These are phyloP conservation scores for Drosophila setosimentum DNA, from an alignment of 2,888 invertebrate species.

Conservation along the genomic window DNA sequence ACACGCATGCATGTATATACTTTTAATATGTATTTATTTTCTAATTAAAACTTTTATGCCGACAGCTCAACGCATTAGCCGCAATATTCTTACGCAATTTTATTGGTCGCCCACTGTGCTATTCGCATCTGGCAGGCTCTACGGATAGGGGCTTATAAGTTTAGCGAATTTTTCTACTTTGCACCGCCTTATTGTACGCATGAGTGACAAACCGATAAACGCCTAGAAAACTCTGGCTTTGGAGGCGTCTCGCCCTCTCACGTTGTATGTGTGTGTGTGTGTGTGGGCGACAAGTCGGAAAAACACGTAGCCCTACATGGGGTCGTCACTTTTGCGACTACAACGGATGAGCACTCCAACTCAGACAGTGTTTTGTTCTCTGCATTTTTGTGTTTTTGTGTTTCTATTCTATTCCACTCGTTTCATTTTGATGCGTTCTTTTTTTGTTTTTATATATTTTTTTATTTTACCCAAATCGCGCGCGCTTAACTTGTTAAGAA, in stretches of 20 bases:
- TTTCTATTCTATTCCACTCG: constrained; percentile 15
- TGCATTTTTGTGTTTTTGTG: constrained; percentile 5
- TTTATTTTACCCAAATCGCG: constrained; percentile 66
- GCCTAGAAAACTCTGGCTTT: constrained; percentile 32
- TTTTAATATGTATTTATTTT: constrained; percentile 20
- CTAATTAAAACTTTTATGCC: constrained; percentile 71
- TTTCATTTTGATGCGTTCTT: background rate
- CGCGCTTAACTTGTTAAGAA: constrained; percentile 67
- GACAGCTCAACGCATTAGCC: constrained; percentile 22
- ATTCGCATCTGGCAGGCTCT: constrained; percentile 5
- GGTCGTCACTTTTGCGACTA: constrained; percentile 19
- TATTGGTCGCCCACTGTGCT: constrained; percentile 39
- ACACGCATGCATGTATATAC: background rate
- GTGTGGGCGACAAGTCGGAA: constrained; percentile 14
- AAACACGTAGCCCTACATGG: constrained; percentile 49
- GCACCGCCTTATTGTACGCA: constrained; percentile 34
- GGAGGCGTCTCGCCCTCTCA: background rate
- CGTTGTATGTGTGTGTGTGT: background rate
- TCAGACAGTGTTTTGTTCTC: constrained; percentile 14
- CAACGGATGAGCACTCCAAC: constrained; percentile 26
- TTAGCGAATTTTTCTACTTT: constrained; percentile 54
- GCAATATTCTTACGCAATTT: constrained; percentile 23
- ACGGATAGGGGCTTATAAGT: constrained; percentile 36
- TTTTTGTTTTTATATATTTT: constrained; percentile 19
- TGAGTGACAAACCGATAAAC: constrained; percentile 35